Percentiles rank a stretch among this genome's conserved stretches.
Evolutionary conservation across 2,888 invertebrate genomes (phyloP).

Genomic region (Emmelina monodactyla): DNA sequence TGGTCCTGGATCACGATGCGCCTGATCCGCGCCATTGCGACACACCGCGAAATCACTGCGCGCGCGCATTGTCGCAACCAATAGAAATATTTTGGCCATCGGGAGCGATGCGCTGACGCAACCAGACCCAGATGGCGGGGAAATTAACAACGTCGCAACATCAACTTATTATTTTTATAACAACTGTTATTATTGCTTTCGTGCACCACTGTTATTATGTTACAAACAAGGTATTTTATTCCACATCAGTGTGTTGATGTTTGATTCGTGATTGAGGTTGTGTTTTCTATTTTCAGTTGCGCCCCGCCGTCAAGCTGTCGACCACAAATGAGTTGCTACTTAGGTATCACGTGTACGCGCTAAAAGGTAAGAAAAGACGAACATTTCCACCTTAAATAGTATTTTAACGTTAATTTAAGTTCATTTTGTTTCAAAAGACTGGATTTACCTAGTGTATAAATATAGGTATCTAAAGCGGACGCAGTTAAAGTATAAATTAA

Average conservation of each 20-base stretch:
- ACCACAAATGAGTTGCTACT: conserved; percentile 62
- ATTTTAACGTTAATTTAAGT: no score
- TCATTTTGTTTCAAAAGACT: no score
- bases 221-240: conserved; percentile 23
- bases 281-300: conserved; percentile 35
- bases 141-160: conserved; percentile 43
- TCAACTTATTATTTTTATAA: conserved; percentile 47
- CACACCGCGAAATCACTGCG: not conserved
- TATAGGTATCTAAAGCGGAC: no score
- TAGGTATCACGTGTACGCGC: conserved; percentile 59
- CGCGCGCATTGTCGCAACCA: conserved; percentile 26
- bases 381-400: no score
- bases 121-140: conserved; percentile 36
- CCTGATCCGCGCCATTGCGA: conserved; percentile 28
- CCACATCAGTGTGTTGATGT: not conserved
- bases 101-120: conserved; percentile 31
- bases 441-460: no score
- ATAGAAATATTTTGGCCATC: conserved; percentile 38
- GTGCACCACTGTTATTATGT: conserved; percentile 39
- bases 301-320: conserved; percentile 64
- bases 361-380: conserved; percentile 49
- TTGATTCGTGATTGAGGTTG: not conserved
- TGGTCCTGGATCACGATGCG: conserved; percentile 49
- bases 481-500: no score
- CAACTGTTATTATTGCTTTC: conserved; percentile 45